Conservation (phyloP, 2,797 vertebrate genomes). For the Heliangelus exortis region DNA sequence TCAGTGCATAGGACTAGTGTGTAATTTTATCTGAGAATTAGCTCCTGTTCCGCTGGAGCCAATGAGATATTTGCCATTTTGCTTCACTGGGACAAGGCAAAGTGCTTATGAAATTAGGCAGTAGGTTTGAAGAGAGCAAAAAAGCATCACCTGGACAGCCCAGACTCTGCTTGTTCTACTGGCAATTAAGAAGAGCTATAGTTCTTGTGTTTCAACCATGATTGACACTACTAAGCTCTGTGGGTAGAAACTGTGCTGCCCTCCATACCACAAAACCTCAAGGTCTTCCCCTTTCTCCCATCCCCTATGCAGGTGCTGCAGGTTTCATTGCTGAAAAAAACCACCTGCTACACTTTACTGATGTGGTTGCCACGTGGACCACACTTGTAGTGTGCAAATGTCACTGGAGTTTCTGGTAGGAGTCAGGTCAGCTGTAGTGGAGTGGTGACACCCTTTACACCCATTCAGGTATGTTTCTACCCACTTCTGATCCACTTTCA, state of each 20-base stretch:
- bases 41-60: neutral
- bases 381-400: neutral
- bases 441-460: neutral
- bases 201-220: neutral
- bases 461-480: neutral
- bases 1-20: neutral
- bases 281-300: neutral
- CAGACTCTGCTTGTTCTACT: neutral
- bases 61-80: neutral
- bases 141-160: neutral
- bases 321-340: neutral
- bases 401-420: neutral
- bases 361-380: neutral
- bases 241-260: neutral
- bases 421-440: neutral
- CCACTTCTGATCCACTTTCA: neutral
- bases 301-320: neutral
- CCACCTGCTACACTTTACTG: neutral
- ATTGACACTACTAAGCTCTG: neutral
- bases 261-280: neutral
- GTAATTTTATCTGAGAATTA: neutral
- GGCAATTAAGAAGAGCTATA: neutral
- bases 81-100: neutral
- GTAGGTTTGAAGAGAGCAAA: neutral
- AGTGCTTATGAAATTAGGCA: neutral